Evolutionary conservation across 2,797 vertebrate genomes (phyloP).

Genomic region (Microctenopoma lineatum): DNA sequence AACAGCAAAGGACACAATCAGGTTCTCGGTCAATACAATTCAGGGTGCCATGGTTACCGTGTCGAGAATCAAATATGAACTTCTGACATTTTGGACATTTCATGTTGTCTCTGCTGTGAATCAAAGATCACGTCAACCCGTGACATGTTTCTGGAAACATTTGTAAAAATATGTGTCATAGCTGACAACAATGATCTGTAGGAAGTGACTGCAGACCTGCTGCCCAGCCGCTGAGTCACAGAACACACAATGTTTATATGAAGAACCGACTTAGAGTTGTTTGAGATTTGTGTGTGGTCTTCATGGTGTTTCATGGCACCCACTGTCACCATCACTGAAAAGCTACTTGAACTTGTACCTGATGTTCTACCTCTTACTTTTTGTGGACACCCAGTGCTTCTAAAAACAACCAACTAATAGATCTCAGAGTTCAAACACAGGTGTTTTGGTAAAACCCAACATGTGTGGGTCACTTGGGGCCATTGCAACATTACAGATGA

Average conservation of each 20-base stretch:
- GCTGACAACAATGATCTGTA: background rate
- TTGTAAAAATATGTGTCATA: too few relatives aligned
- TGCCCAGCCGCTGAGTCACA: too few relatives aligned
- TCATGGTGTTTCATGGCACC: too few relatives aligned
- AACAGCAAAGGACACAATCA: background rate
- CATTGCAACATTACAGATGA: background rate
- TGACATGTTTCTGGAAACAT: too few relatives aligned
- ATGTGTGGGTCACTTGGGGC: background rate
- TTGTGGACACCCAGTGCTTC: background rate
- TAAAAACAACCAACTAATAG: background rate
- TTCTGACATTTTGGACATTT: background rate
- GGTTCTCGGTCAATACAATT: background rate
- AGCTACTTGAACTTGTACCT: conserved; percentile 22
- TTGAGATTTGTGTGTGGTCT: too few relatives aligned
- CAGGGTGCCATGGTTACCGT: background rate
- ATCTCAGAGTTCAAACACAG: background rate
- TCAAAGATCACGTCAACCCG: too few relatives aligned
- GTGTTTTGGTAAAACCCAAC: background rate
- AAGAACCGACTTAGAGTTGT: too few relatives aligned
- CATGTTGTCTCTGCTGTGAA: too few relatives aligned
- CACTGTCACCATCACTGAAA: background rate
- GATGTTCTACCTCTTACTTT: background rate
- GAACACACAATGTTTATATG: too few relatives aligned
- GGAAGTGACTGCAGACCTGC: background rate
- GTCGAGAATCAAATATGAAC: conserved; percentile 1